Conservation (phyloP, 1,140 invertebrate species). For the Listronotus oregonensis region DNA sequence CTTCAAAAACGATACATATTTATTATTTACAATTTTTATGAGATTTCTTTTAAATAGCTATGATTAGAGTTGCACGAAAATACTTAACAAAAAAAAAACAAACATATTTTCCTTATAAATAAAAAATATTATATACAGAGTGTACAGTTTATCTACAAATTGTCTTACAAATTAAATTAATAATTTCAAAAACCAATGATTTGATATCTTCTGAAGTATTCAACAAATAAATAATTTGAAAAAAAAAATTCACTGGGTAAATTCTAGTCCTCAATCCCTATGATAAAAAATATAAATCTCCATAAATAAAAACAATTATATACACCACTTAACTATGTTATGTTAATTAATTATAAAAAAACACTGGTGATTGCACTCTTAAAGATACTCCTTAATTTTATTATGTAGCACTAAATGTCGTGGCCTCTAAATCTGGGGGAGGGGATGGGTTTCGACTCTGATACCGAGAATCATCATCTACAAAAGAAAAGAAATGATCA, state of each 20-base stretch:
- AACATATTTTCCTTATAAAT: constrained; percentile 31
- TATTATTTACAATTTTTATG: constrained; percentile 26
- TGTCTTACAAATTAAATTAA: constrained; percentile 30
- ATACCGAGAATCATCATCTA: constrained; percentile 54
- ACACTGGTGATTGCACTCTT: constrained; percentile 30
- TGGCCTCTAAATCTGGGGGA: constrained; percentile 47
- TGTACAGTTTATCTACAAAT: constrained; percentile 43
- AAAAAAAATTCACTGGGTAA: constrained; percentile 30
- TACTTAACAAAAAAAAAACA: constrained; percentile 30
- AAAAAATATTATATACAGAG: constrained; percentile 36
- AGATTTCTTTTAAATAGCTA: constrained; percentile 29
- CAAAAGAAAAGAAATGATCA: constrained; percentile 19
- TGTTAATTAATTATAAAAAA: constrained; percentile 25
- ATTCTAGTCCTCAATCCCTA: constrained; percentile 14
- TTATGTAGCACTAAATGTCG: constrained; percentile 16
- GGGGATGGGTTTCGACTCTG: constrained; percentile 55
- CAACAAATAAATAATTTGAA: constrained; percentile 30
- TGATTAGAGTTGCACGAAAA: constrained; percentile 26
- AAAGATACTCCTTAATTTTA: constrained; percentile 3
- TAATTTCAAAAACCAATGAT: constrained; percentile 27
- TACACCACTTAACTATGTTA: constrained; percentile 37
- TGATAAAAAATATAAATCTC: constrained; percentile 31
- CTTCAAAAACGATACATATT: constrained; percentile 18
- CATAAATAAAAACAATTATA: constrained; percentile 41
- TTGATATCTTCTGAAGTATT: constrained; percentile 21